These are phyloP conservation scores for Cyprinodon variegatus DNA, from an alignment of 2,113 vertebrate species.

Conservation along the genomic window DNA sequence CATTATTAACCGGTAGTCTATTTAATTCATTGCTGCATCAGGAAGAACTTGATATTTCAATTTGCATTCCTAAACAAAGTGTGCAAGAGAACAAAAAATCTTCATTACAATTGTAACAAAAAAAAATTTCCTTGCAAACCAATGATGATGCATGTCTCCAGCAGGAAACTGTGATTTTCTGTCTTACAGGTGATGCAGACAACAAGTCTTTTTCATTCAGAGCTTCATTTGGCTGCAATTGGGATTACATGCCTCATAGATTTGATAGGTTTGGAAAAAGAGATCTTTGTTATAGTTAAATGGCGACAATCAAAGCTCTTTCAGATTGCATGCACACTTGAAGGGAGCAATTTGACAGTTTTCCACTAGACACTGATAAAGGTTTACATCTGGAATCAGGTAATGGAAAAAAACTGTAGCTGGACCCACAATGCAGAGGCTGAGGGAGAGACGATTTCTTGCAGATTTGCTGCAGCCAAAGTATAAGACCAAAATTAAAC, in stretches of 20 bases:
- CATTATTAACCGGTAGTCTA: background rate
- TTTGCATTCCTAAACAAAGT: background rate
- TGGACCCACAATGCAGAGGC: too few relatives aligned
- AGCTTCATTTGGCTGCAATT: background rate
- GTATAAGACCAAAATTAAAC: too few relatives aligned
- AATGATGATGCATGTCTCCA: background rate
- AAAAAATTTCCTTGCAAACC: background rate
- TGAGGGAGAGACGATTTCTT: too few relatives aligned
- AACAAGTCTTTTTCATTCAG: too few relatives aligned
- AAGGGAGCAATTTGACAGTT: background rate
- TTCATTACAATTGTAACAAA: background rate
- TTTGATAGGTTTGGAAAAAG: background rate
- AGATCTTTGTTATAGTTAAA: background rate
- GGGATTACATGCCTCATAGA: background rate
- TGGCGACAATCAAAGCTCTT: background rate
- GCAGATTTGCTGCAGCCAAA: too few relatives aligned
- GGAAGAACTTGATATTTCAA: background rate
- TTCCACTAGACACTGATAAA: too few relatives aligned
- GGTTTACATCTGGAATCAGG: too few relatives aligned
- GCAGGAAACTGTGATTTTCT: background rate
- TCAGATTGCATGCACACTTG: background rate
- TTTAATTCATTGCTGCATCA: too few relatives aligned
- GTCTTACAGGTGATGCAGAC: too few relatives aligned
- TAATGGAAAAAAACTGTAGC: too few relatives aligned
- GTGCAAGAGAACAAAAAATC: background rate